Evolutionary conservation across 2,113 vertebrate species (phyloP), one percentile per base, ranked within the genome.

Genomic region (Lamprotornis superbus): DNA sequence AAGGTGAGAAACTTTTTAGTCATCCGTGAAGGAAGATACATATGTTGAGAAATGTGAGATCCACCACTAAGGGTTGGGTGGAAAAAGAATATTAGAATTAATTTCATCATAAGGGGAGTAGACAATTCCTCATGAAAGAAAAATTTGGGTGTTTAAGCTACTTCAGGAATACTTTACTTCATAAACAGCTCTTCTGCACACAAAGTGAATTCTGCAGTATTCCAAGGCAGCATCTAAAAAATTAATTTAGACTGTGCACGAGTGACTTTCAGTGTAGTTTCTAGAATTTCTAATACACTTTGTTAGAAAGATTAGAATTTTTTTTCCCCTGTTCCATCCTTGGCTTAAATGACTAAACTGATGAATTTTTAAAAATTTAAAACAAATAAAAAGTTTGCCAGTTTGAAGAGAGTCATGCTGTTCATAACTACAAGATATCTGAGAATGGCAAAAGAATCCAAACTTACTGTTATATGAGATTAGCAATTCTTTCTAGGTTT

Each of bases 201-300:
- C 7, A 30, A 71, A 86, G 11, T 20, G 6, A n/a, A 53, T 47
- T 39, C 63, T 64, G 11, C 5, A 49, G 12, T 53, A 42, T 55
- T 64, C 19, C 47, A 44, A 75, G 17, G 4, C 12, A 53, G 12
- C 15, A 44, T 23, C 7, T 9, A 61, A 74, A 82, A 74, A 59
- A 30, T 46, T 70, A 17, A 11, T 40, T 70, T 31, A 63, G 10
- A 30, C 2, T 39, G 24, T 3, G 0, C 7, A 53, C 0, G 0
- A 5, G 1, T 56, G 27, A 57, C 7, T 69, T 60, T 4, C 59
- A 60, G 5, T 33, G 18, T 23, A 74, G 12, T 53, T 82, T 82
- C 14, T 47, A 61, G 20, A 74, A 49, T 69, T 65, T 4, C 53
- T 50, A 64, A 5, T 33, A 31, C 1, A 14, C 1, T 22, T 67